A percentile compares a stretch with the other conserved stretches of the same genome.
These are phyloP conservation scores for Forbesichthys papilliferus DNA, from an alignment of 2,113 vertebrate genomes.

Conservation along the genomic window DNA sequence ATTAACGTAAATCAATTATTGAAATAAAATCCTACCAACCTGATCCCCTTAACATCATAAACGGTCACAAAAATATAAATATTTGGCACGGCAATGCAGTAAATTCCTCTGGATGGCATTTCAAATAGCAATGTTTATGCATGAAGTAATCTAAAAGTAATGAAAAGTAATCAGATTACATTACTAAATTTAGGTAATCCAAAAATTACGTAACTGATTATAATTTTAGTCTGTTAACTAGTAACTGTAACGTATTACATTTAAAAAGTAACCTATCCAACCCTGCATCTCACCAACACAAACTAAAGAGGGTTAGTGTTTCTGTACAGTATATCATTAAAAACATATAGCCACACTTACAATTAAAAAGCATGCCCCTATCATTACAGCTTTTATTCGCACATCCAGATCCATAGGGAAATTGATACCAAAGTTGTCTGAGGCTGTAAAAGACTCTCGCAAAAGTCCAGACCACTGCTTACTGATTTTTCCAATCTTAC, in stretches of 20 bases:
- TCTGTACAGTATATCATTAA: background rate
- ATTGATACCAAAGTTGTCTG: conserved; percentile 91
- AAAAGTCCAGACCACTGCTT: conserved; percentile 91
- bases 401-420: conserved; percentile 93
- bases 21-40: too few species aligned
- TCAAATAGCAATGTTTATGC: too few species aligned
- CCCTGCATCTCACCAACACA: background rate
- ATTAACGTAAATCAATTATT: too few species aligned
- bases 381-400: conserved; percentile 91
- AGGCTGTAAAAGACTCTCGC: conserved; percentile 84
- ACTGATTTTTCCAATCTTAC: conserved; percentile 85
- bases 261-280: background rate
- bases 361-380: conserved; percentile 92
- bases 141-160: too few species aligned
- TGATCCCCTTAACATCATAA: too few species aligned
- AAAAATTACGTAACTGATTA: too few species aligned
- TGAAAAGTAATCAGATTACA: background rate
- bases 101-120: too few species aligned
- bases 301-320: background rate
- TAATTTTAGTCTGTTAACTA: too few species aligned
- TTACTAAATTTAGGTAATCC: too few species aligned
- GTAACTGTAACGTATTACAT: too few species aligned
- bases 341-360: conserved; percentile 76
- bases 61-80: too few species aligned
- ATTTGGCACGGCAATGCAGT: too few species aligned